These are phyloP conservation scores for Lutjanus argentimaculatus DNA, from an alignment of 2,797 vertebrate species.

Conservation along the genomic window DNA sequence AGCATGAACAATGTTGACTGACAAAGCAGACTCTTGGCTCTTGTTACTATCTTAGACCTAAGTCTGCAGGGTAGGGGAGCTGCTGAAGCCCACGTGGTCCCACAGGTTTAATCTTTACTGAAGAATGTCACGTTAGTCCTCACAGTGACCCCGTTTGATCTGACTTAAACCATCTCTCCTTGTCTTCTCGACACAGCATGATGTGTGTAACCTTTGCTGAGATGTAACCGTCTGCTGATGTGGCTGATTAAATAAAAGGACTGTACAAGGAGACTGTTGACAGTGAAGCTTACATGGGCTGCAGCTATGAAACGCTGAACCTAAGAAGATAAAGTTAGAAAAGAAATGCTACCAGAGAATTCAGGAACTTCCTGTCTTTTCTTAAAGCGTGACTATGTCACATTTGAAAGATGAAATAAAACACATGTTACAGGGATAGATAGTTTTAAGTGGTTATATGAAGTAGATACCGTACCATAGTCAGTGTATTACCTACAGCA, in stretches of 20 bases:
- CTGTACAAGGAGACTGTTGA: conserved; percentile 12
- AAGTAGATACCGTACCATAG: too few species aligned
- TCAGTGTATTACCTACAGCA: too few species aligned
- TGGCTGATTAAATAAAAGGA: conserved; percentile 6
- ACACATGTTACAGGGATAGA: neutral
- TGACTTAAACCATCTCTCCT: conserved; percentile 21
- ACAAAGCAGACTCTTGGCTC: conserved; percentile 46
- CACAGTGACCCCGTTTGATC: conserved; percentile 48
- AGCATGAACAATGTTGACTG: conserved; percentile 53
- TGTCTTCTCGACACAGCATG: conserved; percentile 10
- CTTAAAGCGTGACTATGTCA: neutral
- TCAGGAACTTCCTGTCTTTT: neutral
- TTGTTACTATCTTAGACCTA: conserved; percentile 54
- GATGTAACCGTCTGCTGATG: neutral
- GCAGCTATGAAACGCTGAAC: neutral
- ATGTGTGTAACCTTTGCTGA: neutral
- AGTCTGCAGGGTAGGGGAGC: conserved; percentile 40
- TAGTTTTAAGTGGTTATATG: too few species aligned
- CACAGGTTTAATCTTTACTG: conserved; percentile 65
- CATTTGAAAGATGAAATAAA: neutral
- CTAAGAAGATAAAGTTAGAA: neutral
- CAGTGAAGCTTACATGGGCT: neutral
- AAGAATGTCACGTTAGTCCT: conserved; percentile 56
- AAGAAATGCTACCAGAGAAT: neutral
- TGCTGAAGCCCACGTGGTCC: conserved; percentile 24